These are phyloP conservation scores for Neomonachus schauinslandi DNA, from an alignment of 2,113 vertebrate genomes.

Conservation along the genomic window DNA sequence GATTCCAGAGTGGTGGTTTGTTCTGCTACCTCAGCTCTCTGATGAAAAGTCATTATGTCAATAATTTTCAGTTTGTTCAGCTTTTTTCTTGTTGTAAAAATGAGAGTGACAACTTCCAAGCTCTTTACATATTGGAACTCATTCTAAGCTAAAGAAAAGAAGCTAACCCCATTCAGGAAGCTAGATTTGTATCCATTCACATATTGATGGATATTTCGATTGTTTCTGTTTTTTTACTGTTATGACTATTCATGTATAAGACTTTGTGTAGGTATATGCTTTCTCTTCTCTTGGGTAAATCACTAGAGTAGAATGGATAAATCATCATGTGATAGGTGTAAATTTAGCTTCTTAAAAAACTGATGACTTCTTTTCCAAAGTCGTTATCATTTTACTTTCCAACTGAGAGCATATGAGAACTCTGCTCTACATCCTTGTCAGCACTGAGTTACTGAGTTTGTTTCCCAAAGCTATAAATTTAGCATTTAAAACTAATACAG, in stretches of 20 bases:
- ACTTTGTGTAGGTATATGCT: neutral
- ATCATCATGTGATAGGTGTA: neutral
- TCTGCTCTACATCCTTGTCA: neutral
- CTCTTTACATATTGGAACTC: neutral
- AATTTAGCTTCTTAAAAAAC: neutral
- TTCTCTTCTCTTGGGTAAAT: neutral
- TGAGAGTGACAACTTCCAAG: neutral
- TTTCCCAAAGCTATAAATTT: slow-evolving; percentile 10
- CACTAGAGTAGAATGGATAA: neutral
- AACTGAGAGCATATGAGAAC: neutral
- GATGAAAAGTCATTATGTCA: neutral
- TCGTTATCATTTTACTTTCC: neutral
- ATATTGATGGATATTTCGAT: neutral
- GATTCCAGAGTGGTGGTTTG: neutral
- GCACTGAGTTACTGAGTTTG: neutral
- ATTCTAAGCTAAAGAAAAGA: neutral
- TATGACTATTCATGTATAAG: neutral
- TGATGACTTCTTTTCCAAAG: neutral
- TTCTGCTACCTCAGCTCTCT: neutral
- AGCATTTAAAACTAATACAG: neutral
- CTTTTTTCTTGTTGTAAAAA: neutral
- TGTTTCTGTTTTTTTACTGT: neutral
- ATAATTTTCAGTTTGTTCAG: neutral
- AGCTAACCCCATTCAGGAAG: neutral
- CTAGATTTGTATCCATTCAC: neutral